These are phyloP conservation scores for Barypeithes pellucidus DNA, from an alignment of 2,888 invertebrate genomes.

Conservation along the genomic window DNA sequence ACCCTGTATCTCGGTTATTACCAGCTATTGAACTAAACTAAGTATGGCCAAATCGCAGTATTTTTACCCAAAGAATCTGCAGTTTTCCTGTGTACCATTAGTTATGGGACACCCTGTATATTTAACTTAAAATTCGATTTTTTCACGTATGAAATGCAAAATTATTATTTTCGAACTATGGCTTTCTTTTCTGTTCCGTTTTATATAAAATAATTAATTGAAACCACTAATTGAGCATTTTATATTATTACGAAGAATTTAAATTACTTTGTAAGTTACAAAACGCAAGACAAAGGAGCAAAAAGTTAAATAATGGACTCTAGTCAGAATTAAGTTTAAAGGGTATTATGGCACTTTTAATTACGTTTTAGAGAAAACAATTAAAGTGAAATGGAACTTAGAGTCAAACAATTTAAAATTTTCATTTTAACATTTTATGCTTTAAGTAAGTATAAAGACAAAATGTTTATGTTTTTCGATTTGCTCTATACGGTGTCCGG, in stretches of 20 bases:
- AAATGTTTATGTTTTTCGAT: too few relatives aligned
- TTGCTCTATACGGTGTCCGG: too few relatives aligned
- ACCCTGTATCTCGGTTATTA: too few relatives aligned
- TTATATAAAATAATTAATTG: not conserved
- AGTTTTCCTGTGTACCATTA: too few relatives aligned
- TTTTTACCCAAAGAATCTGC: too few relatives aligned
- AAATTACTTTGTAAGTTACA: slow-evolving; percentile 13
- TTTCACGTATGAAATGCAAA: too few relatives aligned
- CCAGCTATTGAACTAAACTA: too few relatives aligned
- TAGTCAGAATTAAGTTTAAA: slow-evolving; percentile 7
- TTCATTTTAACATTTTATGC: slow-evolving; percentile 16
- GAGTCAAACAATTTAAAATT: slow-evolving; percentile 4
- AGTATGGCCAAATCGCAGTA: too few relatives aligned
- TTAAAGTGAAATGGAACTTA: slow-evolving; percentile 8
- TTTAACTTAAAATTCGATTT: too few relatives aligned
- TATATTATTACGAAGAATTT: slow-evolving; percentile 4
- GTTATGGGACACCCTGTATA: too few relatives aligned
- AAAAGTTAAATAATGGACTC: slow-evolving; percentile 17
- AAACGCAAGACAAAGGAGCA: slow-evolving; percentile 10
- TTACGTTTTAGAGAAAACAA: slow-evolving; percentile 10
- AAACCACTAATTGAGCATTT: slow-evolving; percentile 8
- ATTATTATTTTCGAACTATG: too few relatives aligned
- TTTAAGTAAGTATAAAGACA: not conserved
- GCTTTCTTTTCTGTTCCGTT: not conserved
- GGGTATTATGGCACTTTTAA: slow-evolving; percentile 18